phyloP scores from a whole-genome alignment of 2,888 invertebrate genomes.

The Nemotelus nigrinus region DNA sequence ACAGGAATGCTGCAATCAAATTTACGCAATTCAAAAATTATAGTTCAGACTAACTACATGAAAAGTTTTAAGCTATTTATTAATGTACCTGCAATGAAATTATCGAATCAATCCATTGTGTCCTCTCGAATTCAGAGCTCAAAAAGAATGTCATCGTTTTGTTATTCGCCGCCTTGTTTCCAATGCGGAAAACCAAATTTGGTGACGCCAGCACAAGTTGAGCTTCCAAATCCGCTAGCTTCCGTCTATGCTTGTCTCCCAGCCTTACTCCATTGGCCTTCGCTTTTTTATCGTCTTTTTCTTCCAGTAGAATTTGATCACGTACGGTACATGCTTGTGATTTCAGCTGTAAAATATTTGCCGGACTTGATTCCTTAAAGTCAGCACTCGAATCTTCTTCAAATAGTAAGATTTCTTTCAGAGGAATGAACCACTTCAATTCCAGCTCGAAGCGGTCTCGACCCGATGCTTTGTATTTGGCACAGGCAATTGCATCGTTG shows the following conservation, averaged over 20 bases:
- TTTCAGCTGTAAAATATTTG: conserved; percentile 84
- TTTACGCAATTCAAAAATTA: conserved; percentile 24
- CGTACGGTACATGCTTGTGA: conserved; percentile 87
- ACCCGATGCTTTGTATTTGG: conserved; percentile 90
- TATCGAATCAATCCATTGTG: conserved; percentile 94
- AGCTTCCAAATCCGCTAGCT: conserved; percentile 88
- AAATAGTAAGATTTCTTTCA: conserved; percentile 81
- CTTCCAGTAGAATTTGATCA: conserved; percentile 84
- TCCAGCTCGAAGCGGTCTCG: conserved; percentile 92
- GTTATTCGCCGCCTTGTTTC: conserved; percentile 75
- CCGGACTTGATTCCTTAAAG: conserved; percentile 79
- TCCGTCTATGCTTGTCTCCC: conserved; percentile 88
- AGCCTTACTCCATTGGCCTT: conserved; percentile 65
- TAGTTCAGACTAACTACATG: neutral
- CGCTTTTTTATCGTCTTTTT: conserved; percentile 72
- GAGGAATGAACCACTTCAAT: conserved; percentile 91
- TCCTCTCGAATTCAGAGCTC: conserved; percentile 92
- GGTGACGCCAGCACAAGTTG: conserved; percentile 91
- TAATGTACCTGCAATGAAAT: conserved; percentile 76
- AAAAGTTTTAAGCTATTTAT: neutral
- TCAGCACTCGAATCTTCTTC: conserved; percentile 73
- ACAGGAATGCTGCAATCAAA: conserved; percentile 66
- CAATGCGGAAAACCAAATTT: conserved; percentile 84
- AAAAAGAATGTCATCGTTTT: conserved; percentile 86
- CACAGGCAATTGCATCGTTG: conserved; percentile 94